phyloP scores from a whole-genome alignment of 2,888 invertebrate genomes.

The Eudemis profundana region DNA sequence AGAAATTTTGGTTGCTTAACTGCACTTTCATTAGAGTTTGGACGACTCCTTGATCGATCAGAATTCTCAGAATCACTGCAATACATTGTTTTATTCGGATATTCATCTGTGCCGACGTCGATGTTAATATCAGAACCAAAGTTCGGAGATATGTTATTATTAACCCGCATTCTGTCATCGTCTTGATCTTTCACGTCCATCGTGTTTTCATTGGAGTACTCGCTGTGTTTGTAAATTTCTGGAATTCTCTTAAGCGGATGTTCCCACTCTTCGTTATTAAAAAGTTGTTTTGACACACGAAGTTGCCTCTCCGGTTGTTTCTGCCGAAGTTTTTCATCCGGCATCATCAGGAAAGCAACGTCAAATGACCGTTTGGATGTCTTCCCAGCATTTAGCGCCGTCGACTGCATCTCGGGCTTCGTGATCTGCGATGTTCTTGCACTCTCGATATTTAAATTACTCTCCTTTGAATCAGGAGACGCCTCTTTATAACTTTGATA shows the following conservation, averaged over 20 bases:
- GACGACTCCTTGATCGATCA: conserved; percentile 78
- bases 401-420: conserved; percentile 73
- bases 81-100: conserved; percentile 77
- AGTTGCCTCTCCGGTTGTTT: conserved; percentile 85
- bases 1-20: conserved; percentile 81
- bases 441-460: conserved; percentile 77
- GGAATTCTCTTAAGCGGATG: conserved; percentile 72
- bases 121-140: conserved; percentile 82
- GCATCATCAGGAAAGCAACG: conserved; percentile 95
- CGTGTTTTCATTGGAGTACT: conserved; percentile 71
- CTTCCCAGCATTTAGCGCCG: conserved; percentile 69
- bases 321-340: conserved; percentile 91
- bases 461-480: conserved; percentile 79
- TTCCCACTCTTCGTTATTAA: conserved; percentile 80
- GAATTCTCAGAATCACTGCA: conserved; percentile 83
- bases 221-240: conserved; percentile 78
- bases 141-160: conserved; percentile 79
- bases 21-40: conserved; percentile 84
- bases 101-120: conserved; percentile 82
- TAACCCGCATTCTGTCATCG: conserved; percentile 73
- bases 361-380: conserved; percentile 93
- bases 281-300: conserved; percentile 80
- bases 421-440: conserved; percentile 77
- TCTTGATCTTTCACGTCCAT: conserved; percentile 73
- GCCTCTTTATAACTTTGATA: conserved; percentile 80